Conservation (phyloP, 2,797 vertebrate genomes). For the Sebastes minor region DNA sequence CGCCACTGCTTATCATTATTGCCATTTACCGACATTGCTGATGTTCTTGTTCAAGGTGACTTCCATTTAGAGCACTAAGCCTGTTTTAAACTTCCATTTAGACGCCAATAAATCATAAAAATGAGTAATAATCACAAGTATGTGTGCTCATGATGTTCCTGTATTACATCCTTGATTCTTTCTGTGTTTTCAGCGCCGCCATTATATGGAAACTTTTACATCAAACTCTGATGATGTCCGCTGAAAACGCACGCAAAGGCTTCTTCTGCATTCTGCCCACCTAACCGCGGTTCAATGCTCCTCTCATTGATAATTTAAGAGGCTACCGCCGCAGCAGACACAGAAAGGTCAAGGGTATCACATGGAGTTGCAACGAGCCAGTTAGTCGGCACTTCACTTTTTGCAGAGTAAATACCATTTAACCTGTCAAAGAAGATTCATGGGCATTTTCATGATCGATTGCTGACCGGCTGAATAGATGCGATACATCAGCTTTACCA, state of each 20-base stretch:
- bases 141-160: constrained; percentile 41
- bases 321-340: constrained; percentile 52
- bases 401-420: constrained; percentile 82
- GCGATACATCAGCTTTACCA: constrained; percentile 73
- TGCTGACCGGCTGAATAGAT: constrained; percentile 73
- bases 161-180: constrained; percentile 22
- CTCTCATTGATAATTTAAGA: constrained; percentile 69
- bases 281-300: constrained; percentile 43
- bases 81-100: constrained; percentile 64
- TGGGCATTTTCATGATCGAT: constrained; percentile 81
- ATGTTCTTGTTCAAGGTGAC: constrained; percentile 75
- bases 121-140: constrained; percentile 48
- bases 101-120: constrained; percentile 56
- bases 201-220: constrained; percentile 19
- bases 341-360: constrained; percentile 76
- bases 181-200: constrained; percentile 4
- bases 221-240: neutral
- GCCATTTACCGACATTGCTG: constrained; percentile 56
- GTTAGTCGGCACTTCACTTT: constrained; percentile 77
- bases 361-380: constrained; percentile 67
- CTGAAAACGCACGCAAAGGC: neutral
- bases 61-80: constrained; percentile 62
- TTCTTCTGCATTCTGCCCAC: constrained; percentile 54
- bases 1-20: constrained; percentile 66
- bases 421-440: constrained; percentile 82